These are phyloP conservation scores for Drosophila paulistorum DNA, from an alignment of 1,140 invertebrate species.

Conservation along the genomic window DNA sequence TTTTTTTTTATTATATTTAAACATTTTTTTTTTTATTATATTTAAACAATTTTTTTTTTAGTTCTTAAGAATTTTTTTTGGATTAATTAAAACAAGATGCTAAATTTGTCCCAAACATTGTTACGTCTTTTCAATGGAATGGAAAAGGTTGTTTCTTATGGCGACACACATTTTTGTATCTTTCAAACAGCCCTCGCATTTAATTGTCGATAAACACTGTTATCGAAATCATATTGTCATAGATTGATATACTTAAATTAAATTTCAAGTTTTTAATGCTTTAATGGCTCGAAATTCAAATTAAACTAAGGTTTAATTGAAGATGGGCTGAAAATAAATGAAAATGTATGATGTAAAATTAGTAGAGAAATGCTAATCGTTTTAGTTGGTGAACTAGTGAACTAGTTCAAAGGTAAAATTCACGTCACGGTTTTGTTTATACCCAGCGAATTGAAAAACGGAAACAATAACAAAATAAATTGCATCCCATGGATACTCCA, in stretches of 20 bases:
- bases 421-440: neutral
- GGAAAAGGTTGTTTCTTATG: too few relatives aligned
- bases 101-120: neutral
- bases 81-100: neutral
- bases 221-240: too few relatives aligned
- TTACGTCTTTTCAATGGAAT: neutral
- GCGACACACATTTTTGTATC: too few relatives aligned
- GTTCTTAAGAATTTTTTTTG: slow-evolving; percentile 5
- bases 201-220: too few relatives aligned
- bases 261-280: too few relatives aligned
- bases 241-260: too few relatives aligned
- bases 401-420: neutral
- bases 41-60: slow-evolving; percentile 2
- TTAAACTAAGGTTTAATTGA: too few relatives aligned
- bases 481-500: slow-evolving; percentile 10
- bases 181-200: too few relatives aligned
- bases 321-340: too few relatives aligned
- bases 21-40: neutral
- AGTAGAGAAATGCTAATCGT: neutral
- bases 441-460: slow-evolving; percentile 1
- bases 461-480: slow-evolving; percentile 12
- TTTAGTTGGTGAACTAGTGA: neutral
- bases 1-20: neutral
- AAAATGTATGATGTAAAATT: too few relatives aligned
- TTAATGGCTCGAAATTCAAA: too few relatives aligned